Base-by-base conservation (phyloP, 1,140 invertebrate genomes). In the Hetaerina americana region DNA sequence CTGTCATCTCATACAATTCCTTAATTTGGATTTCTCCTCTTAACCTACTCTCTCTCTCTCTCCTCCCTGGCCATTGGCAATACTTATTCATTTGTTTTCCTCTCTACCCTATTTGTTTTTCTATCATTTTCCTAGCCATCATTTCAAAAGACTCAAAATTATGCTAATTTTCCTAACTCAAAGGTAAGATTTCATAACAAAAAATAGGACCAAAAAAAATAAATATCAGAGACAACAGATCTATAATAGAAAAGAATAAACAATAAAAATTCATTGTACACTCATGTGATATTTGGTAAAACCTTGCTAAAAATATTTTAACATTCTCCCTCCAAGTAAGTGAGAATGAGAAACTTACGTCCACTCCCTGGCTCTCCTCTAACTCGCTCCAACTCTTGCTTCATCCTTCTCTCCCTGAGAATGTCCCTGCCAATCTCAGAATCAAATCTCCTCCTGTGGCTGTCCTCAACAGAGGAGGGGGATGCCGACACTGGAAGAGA, bases 371-470 rank as follows among this genome's bases (percentile, higher is more conserved):
- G 70, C 28, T 77, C 77, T 40, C 70, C 70, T 29, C 75, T 71
- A 22, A 77, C 73, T 57, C 74, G 78, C 24, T 85, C 83, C 57
- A 85, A 72, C 73, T 86, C 85, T 27, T 82, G 79, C 12, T 79
- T 80, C 78, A 85, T 83, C 72, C 82, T 82, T 3, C 82, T 74
- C 66, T 85, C 85, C 5, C 82, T 76, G 0, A 85, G 78, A 27
- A 84, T 82, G 71, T 85, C 83, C n/a, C 84, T 73, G 0, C 83
- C 83, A 22, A 85, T 85, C 76, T 86, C 85, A 0, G 84, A 84
- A 70, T 86, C 85, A 73, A 85, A 83, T 71, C 80, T 84, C 0
- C 82, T 76, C 15, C 81, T 77, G 29, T 83, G 69, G 22, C 40
- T 57, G 10, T 57, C 40, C 22, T 57, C 40, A 18, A n/a, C 22